Percentiles rank a stretch among this genome's conserved stretches.
These are phyloP conservation scores for Heliconius erato DNA, from an alignment of 2,888 invertebrate species.

Conservation along the genomic window DNA sequence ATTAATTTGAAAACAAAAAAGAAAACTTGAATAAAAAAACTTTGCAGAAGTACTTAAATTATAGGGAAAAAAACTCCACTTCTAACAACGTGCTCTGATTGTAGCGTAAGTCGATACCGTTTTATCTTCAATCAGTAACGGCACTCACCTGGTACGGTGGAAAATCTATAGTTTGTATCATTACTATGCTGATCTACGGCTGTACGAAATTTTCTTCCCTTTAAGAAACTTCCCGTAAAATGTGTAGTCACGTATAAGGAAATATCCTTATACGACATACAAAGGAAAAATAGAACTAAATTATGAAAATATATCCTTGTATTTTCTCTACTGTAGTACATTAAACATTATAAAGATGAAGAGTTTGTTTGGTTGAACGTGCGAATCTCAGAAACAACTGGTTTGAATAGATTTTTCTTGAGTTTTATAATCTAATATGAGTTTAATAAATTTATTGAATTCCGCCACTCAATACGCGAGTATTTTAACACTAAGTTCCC, in stretches of 20 bases:
- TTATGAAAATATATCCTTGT: neutral
- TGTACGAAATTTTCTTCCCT: slow-evolving; percentile 4
- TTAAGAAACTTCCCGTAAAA: neutral
- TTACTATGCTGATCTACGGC: slow-evolving; percentile 28
- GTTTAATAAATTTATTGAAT: no score
- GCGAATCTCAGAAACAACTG: no score
- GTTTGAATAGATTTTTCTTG: no score
- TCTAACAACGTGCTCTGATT: neutral
- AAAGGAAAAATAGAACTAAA: neutral
- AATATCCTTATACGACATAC: no score
- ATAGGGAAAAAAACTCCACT: neutral
- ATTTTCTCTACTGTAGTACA: no score
- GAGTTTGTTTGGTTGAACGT: no score
- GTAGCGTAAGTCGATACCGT: slow-evolving; percentile 37
- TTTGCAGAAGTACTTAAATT: neutral
- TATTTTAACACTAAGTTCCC: no score
- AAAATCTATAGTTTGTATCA: slow-evolving; percentile 43
- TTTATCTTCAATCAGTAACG: slow-evolving; percentile 54
- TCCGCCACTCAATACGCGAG: no score
- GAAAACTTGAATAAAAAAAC: neutral
- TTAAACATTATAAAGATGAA: no score
- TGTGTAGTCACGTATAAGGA: slow-evolving; percentile 2
- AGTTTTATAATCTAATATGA: no score
- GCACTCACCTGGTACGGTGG: slow-evolving; percentile 52
- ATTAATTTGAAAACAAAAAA: neutral